These are phyloP conservation scores for Hesperia comma DNA, from an alignment of 2,888 invertebrate species.

Conservation along the genomic window DNA sequence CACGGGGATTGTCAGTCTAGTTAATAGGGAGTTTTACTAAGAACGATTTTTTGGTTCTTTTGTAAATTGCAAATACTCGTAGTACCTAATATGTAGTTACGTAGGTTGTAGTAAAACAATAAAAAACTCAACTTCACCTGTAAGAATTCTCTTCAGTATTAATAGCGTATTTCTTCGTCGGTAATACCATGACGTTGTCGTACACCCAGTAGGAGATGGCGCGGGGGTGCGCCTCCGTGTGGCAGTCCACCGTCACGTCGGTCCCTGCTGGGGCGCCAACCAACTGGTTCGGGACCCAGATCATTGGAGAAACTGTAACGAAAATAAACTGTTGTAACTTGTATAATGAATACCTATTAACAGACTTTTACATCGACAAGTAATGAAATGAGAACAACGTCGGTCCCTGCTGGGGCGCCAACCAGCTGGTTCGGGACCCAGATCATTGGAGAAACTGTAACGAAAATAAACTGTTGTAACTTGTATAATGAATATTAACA, in stretches of 20 bases:
- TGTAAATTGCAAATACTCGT: no score
- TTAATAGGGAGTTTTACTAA: no score
- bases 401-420: conserved; percentile 94
- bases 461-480: conserved; percentile 17
- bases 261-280: conserved; percentile 95
- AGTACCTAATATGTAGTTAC: no score
- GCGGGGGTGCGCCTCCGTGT: conserved; percentile 95
- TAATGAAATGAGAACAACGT: no score
- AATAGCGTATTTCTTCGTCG: conserved; percentile 94
- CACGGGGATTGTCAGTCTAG: no score
- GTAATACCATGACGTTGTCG: conserved; percentile 94
- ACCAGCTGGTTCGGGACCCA: conserved; percentile 97
- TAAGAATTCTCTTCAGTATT: conserved; percentile 94
- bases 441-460: conserved; percentile 95
- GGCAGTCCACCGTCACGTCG: conserved; percentile 96
- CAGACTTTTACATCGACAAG: no score
- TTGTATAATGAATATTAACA: no score
- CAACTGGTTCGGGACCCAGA: conserved; percentile 97
- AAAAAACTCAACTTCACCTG: conserved; percentile 69
- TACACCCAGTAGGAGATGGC: conserved; percentile 97
- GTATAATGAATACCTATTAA: background rate
- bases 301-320: conserved; percentile 94
- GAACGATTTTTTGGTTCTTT: no score
- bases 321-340: background rate
- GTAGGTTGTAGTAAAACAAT: no score